Evolutionary conservation across 2,113 vertebrate species (phyloP), one percentile per base, ranked within the genome.

Genomic region (Perognathus longimembris): DNA sequence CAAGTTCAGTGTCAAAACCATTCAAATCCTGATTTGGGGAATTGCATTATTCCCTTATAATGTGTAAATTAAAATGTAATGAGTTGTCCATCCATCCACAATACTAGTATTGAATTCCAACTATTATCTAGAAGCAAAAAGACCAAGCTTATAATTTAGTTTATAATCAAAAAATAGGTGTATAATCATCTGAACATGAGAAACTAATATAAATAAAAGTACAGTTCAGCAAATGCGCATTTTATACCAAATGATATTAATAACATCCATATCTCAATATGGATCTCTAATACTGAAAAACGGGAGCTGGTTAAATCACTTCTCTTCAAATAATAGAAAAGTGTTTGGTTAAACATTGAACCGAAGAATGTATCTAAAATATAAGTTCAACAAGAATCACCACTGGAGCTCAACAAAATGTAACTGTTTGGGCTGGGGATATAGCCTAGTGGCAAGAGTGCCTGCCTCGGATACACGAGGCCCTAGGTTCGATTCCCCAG

Each of bases 41-140:
- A 15, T 88, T 89, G 40, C 5, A 70, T 63, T 95, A 70, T 63
- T 95, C 73, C 84, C 70, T 79, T 90, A 54, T 4, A 83, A 87
- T 67, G 40, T 8, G 59, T 70, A 67, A 69, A 90, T 83, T 64
- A 88, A 92, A 86, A 74, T 94, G 10, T 89, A 61, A 38, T 45
- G 14, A 86, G 8, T 69, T 92, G 85, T 42, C 20, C 36, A 42
- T 50, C 12, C 22, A 88, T 17, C 42, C 8, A 91, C 3, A 73
- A 42, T 32, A 75, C 15, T 45, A 86, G 64, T 70, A 40, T 79
- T 76, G 38, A 84, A 32, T 66, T 50, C 84, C 17, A 90, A n/a
- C 50, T 92, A 59, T 22, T 91, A 59, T 61, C 40, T 50, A n/a
- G 32, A 92, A 54, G 64, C 26, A 74, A 36, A 50, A 89, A 93